Evolutionary conservation across 1,140 invertebrate species (phyloP), one percentile per base, ranked within the genome.

Genomic region (Pseudobourletiella spinata): DNA sequence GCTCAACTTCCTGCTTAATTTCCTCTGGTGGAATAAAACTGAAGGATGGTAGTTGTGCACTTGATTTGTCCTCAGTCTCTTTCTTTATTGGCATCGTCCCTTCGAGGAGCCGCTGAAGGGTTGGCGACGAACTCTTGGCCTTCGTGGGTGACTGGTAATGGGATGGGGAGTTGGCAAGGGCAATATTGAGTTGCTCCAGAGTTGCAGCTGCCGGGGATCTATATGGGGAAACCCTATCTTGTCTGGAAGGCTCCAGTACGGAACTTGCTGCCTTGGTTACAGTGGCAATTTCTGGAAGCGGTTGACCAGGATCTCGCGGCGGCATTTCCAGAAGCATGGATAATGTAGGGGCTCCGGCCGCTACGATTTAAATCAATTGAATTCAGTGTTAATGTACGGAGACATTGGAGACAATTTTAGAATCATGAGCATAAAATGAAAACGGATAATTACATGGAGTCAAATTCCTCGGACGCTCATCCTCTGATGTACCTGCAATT

Each of bases 311-410:
- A 48, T 48, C 44, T 18, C 44, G 44, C 11, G 20, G 20, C 6
- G 44, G 44, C 57, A 76, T 73, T 56, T 75, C 74, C 43, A 78
- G 65, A 18, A 79, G 67, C 61, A 73, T 74, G 2, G 75, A 76
- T 25, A 78, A 63, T 22, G 77, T 78, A 35, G 77, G 76, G 18
- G 76, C 74, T 58, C 71, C 70, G 68, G 66, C 59, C 22, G 54
- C 43, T 35, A 56, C 32, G 22, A 30, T 14, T n/a, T 14, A n/a
- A 46, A 48, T n/a, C n/a, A 48, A 48, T 28, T 59, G 18, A 64
- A 22, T 52, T 20, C 24, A 24, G 57, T 42, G 59, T 16, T 28
- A 18, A 48, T n/a, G 39, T 6, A 61, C 46, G 22, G 32, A 15
- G 26, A n/a, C n/a, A n/a, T n/a, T n/a, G n/a, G n/a, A n/a, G n/a